These are phyloP conservation scores for Nesoenas mayeri DNA, from an alignment of 2,113 vertebrate species.

Conservation along the genomic window DNA sequence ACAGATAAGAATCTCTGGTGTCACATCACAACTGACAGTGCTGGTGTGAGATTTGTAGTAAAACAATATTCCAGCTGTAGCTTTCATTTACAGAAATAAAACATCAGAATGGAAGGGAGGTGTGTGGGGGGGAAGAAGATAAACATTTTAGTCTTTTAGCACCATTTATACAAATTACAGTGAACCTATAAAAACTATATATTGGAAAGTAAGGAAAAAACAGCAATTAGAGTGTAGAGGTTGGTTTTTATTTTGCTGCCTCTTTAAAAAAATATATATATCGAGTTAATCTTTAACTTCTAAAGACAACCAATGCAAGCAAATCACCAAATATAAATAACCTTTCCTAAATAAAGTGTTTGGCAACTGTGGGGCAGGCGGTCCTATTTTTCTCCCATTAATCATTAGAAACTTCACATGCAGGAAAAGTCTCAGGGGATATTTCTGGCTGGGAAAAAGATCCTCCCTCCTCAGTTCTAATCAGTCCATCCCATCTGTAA, in stretches of 20 bases:
- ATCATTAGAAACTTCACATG: constrained; percentile 80
- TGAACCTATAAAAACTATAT: constrained; percentile 48
- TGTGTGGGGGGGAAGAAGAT: constrained; percentile 65
- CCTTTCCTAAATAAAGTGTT: constrained; percentile 66
- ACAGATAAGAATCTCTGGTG: constrained; percentile 84
- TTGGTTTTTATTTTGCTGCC: constrained; percentile 9
- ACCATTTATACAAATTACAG: constrained; percentile 63
- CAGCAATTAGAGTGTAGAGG: not conserved
- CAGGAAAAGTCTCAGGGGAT: constrained; percentile 75
- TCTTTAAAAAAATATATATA: constrained; percentile 33
- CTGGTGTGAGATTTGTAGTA: constrained; percentile 81
- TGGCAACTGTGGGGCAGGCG: constrained; percentile 61
- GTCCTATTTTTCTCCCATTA: constrained; percentile 76
- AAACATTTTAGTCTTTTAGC: constrained; percentile 75
- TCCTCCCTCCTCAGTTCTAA: constrained; percentile 80
- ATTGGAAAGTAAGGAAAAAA: constrained; percentile 28
- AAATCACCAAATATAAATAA: constrained; percentile 71
- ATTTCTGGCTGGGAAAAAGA: constrained; percentile 83
- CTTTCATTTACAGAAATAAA: constrained; percentile 81
- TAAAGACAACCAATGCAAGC: constrained; percentile 13
- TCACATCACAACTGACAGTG: constrained; percentile 79
- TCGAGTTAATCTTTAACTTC: constrained; percentile 52
- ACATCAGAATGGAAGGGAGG: constrained; percentile 68
- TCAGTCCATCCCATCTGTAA: constrained; percentile 83
- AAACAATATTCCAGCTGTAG: constrained; percentile 85